Evolutionary conservation across 2,113 vertebrate genomes (phyloP).

Genomic region (Aptenodytes forsteri): DNA sequence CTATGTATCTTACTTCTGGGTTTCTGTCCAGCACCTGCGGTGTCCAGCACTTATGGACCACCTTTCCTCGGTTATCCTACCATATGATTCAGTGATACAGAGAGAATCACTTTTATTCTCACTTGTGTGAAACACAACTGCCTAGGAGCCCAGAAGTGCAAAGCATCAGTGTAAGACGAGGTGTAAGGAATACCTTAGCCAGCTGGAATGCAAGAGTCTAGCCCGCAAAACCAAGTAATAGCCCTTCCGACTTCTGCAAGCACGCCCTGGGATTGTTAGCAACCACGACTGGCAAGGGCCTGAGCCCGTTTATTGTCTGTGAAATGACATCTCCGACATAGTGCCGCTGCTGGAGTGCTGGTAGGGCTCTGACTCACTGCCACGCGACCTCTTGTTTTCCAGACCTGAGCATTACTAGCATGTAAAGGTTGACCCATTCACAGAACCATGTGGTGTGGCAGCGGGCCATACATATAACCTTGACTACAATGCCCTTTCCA

Average conservation of each 20-base stretch:
- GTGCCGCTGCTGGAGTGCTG: neutral
- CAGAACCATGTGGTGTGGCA: neutral
- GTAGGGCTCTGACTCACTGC: neutral
- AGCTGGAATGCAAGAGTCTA: neutral
- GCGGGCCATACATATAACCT: neutral
- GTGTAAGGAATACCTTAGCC: neutral
- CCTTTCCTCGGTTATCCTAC: neutral
- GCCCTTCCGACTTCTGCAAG: neutral
- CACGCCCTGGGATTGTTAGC: neutral
- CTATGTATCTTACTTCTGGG: neutral
- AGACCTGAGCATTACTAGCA: neutral
- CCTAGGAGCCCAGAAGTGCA: neutral
- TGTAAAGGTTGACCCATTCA: constrained; percentile 6
- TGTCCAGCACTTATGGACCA: neutral
- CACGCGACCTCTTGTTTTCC: neutral
- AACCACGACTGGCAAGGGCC: neutral
- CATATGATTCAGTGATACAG: neutral
- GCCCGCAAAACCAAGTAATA: neutral
- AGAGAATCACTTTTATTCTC: neutral
- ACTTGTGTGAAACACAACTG: neutral
- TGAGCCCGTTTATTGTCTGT: neutral
- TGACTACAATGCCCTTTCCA: constrained; percentile 26
- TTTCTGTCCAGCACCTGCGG: neutral
- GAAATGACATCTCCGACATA: neutral
- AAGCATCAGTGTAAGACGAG: neutral